Base-by-base conservation (phyloP, 2,888 invertebrate species). In the Lithophane semibrunnea region DNA sequence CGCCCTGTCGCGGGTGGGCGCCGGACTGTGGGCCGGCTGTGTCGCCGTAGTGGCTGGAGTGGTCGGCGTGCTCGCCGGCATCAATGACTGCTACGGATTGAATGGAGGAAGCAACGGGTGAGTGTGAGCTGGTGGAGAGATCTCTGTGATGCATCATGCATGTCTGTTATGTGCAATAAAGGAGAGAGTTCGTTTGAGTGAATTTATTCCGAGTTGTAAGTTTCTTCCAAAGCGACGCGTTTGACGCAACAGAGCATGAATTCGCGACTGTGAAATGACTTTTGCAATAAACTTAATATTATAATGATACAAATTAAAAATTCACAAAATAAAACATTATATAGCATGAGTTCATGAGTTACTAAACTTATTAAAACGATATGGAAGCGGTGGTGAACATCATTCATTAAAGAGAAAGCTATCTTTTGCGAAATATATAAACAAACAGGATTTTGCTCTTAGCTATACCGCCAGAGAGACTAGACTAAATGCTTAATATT, bases 1-100 rank as follows among this genome's bases (percentile, higher is more conserved):
- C 66, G 95, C 97, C 80, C 92, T 97, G 83, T 94, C 97, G 52
- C 92, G 97, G 73, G 97, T 97, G 49, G 98, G 98, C 42, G 97
- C 97, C 3, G 98, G 98, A 5, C 95, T 98, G 75, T 98, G 98
- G 98, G 97, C 97, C 66, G 98, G 98, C 37, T 97, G 97, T 81
- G 94, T 97, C 61, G 97, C 97, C 16, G 97, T 98, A 24, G 97
- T 97, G 10, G 97, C 97, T 0, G 98, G 98, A 2, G 95, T 96
- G 0, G 94, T 97, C 9, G 98, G 98, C 8, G 97, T 97, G 70
- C 94, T 98, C 13, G 97, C 98, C 82, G 97, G 97, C 68, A 97
- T 97, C 86, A 97, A 96, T 85, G 97, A 97, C 87, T 97, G 97
- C 91, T 97, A 97, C 76, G 96, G 96, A 80, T 88, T 96, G 13